phyloP scores from a whole-genome alignment of 2,888 invertebrate species.

The Tachystola acroxantha region DNA sequence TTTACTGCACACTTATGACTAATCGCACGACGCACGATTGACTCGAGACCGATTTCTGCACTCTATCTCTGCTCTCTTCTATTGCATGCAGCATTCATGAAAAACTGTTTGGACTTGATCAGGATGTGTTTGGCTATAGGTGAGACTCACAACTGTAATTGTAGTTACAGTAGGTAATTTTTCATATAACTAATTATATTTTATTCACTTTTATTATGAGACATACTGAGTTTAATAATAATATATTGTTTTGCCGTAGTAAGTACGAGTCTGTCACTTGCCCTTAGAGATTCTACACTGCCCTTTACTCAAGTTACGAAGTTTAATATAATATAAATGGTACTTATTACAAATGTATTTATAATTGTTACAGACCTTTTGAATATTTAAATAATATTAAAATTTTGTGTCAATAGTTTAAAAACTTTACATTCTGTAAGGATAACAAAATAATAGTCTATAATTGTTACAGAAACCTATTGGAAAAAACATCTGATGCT shows the following conservation, averaged over 20 bases:
- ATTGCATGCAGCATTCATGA: constrained; percentile 90
- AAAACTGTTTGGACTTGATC: constrained; percentile 88
- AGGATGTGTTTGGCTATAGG: constrained; percentile 87
- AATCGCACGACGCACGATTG: constrained; percentile 39
- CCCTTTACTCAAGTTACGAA: no score
- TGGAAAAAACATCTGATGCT: constrained; percentile 90
- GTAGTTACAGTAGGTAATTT: not conserved
- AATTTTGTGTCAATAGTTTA: no score
- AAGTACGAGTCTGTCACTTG: no score
- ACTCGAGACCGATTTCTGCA: constrained; percentile 48
- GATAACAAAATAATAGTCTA: constrained; percentile 19
- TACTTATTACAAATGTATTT: no score
- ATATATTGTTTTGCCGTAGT: not conserved
- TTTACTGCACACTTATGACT: constrained; percentile 25
- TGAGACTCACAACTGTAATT: constrained; percentile 42
- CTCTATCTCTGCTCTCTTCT: constrained; percentile 71
- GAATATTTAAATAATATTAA: no score
- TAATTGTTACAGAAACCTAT: constrained; percentile 82
- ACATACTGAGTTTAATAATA: not conserved
- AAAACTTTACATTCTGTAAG: not conserved
- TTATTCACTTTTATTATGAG: not conserved
- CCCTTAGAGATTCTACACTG: no score
- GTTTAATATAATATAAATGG: no score
- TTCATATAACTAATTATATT: no score
- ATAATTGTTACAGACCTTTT: no score